Percentiles rank a stretch among this genome's conserved stretches.
phyloP scores from a whole-genome alignment of 1,140 invertebrate genomes.

The Leptopilina clavipes region DNA sequence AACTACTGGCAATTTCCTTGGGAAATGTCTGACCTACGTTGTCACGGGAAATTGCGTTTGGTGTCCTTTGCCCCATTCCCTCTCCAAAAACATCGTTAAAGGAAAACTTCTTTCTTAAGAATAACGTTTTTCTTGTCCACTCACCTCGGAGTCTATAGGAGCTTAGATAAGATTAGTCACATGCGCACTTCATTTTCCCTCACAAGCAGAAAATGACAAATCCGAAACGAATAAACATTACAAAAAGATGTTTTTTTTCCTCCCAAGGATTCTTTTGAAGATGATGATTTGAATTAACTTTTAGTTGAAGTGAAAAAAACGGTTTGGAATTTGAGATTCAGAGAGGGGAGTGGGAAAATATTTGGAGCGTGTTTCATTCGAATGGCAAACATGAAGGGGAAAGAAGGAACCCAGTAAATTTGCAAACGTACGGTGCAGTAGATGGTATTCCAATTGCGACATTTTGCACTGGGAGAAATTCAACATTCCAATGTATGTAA shows the following conservation, averaged over 20 bases:
- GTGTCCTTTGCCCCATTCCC: constrained; percentile 22
- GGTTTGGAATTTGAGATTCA: not conserved
- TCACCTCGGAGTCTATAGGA: not conserved
- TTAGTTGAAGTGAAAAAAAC: too few relatives aligned
- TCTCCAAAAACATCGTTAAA: constrained; percentile 34
- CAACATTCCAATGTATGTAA: constrained; percentile 20
- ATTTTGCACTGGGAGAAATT: constrained; percentile 39
- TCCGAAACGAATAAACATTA: too few relatives aligned
- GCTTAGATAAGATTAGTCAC: not conserved
- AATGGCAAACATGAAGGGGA: not conserved
- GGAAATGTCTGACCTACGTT: constrained; percentile 36
- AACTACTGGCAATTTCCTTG: constrained; percentile 49
- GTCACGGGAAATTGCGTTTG: constrained; percentile 52
- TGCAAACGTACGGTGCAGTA: not conserved
- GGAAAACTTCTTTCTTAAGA: constrained; percentile 41
- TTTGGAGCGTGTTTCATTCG: not conserved
- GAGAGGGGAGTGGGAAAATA: not conserved
- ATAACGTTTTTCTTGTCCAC: not conserved
- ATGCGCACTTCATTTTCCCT: not conserved
- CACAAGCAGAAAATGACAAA: too few relatives aligned
- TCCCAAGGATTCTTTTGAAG: too few relatives aligned
- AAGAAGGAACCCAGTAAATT: constrained; percentile 23
- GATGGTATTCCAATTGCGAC: constrained; percentile 51
- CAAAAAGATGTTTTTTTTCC: too few relatives aligned
- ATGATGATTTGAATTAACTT: too few relatives aligned